Conservation (phyloP, 2,888 invertebrate genomes). For the Rambutsinella grinnellia region DNA sequence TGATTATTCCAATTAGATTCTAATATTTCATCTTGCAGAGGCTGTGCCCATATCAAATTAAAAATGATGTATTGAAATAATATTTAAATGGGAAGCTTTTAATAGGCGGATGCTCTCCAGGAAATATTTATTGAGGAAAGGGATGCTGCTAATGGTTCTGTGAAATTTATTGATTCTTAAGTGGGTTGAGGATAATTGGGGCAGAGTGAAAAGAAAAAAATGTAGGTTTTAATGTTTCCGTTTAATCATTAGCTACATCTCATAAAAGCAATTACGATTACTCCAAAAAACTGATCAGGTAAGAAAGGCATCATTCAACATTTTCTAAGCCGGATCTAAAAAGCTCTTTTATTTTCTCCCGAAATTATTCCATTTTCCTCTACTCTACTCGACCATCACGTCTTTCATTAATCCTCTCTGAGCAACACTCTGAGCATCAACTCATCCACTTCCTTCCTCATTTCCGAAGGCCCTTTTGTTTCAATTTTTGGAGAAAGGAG, state of each 20-base stretch:
- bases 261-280: no score
- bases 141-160: neutral
- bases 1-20: no score
- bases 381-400: neutral
- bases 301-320: no score
- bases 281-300: no score
- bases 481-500: conserved; percentile 20
- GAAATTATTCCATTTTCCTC: neutral
- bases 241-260: no score
- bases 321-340: neutral
- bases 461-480: conserved; percentile 19
- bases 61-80: neutral
- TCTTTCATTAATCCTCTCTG: neutral
- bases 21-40: no score
- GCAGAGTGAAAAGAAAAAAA: neutral
- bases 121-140: neutral
- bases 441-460: conserved; percentile 10
- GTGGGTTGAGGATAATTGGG: no score
- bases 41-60: no score
- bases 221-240: neutral
- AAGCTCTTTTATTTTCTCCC: neutral
- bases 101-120: neutral
- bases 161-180: no score
- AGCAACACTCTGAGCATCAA: neutral
- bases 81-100: neutral